These are phyloP conservation scores for Nothobranchius furzeri DNA, from an alignment of 2,113 vertebrate species.

Conservation along the genomic window DNA sequence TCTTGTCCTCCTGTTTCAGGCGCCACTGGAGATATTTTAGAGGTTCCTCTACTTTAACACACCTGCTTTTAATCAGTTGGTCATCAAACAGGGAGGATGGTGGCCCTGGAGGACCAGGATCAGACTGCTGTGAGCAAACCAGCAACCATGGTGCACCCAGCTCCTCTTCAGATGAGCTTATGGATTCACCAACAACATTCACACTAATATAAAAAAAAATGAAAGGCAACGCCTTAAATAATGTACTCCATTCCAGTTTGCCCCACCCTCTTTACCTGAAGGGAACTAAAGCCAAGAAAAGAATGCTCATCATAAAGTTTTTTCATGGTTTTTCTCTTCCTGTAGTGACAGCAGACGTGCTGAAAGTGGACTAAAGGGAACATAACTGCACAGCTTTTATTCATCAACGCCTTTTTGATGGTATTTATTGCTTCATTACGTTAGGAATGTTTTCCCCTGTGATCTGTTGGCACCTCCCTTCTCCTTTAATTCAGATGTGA, in stretches of 20 bases:
- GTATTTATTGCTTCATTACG: slow-evolving; percentile 38
- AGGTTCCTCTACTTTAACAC: too few relatives aligned
- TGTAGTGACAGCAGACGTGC: background rate
- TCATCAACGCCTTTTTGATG: background rate
- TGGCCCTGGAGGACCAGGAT: too few relatives aligned
- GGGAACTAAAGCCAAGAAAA: too few relatives aligned
- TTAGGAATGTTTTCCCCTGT: slow-evolving; percentile 22
- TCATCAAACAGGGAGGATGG: too few relatives aligned
- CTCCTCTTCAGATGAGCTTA: background rate
- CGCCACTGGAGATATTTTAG: too few relatives aligned
- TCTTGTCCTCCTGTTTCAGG: too few relatives aligned
- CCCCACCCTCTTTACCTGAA: slow-evolving; percentile 8
- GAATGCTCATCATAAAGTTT: too few relatives aligned
- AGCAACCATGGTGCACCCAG: background rate
- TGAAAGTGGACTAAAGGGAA: background rate
- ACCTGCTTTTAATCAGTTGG: too few relatives aligned
- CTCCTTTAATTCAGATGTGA: slow-evolving; percentile 8
- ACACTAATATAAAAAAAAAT: background rate
- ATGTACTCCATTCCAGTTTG: background rate
- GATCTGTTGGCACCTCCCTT: slow-evolving; percentile 6
- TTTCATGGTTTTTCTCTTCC: too few relatives aligned
- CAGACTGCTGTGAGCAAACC: too few relatives aligned
- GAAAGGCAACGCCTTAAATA: background rate
- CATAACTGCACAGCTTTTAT: background rate
- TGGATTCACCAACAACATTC: too few relatives aligned